phyloP scores from a whole-genome alignment of 2,797 vertebrate genomes.

The Cetoscarus ocellatus region DNA sequence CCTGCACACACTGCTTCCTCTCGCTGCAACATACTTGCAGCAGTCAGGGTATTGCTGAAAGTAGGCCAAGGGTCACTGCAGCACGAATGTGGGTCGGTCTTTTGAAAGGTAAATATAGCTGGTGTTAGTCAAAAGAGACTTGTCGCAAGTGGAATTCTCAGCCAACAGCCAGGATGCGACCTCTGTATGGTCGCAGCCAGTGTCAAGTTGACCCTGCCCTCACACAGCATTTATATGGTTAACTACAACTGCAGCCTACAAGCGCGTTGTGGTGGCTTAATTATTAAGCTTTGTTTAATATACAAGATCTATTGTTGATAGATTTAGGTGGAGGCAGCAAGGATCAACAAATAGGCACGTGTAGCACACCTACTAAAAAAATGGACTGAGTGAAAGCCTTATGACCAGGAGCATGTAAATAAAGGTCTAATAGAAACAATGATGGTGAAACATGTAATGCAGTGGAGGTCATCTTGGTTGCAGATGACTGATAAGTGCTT shows the following conservation, averaged over 20 bases:
- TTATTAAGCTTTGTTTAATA: constrained; percentile 2
- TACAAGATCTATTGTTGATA: constrained; percentile 15
- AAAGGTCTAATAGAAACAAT: too few species aligned
- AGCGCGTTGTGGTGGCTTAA: constrained; percentile 15
- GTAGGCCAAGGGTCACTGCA: constrained; percentile 82
- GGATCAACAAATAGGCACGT: background rate
- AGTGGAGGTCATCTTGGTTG: too few species aligned
- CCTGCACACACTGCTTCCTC: constrained; percentile 25
- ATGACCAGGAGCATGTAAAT: background rate
- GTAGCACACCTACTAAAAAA: background rate
- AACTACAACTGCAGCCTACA: background rate
- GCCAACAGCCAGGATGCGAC: constrained; percentile 9
- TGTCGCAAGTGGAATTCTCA: constrained; percentile 19
- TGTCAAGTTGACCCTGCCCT: background rate
- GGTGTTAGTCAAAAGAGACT: constrained; percentile 36
- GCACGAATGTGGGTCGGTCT: constrained; percentile 70
- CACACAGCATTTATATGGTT: background rate
- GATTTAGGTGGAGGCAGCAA: constrained; percentile 14
- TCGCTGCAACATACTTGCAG: constrained; percentile 22
- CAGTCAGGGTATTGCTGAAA: constrained; percentile 57
- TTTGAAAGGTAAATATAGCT: constrained; percentile 79
- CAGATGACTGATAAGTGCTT: too few species aligned
- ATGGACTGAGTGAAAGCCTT: constrained; percentile 1
- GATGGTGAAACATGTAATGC: too few species aligned
- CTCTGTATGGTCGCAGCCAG: background rate